These are phyloP conservation scores for Carterocephalus palaemon DNA, from an alignment of 2,888 invertebrate species.

Conservation along the genomic window DNA sequence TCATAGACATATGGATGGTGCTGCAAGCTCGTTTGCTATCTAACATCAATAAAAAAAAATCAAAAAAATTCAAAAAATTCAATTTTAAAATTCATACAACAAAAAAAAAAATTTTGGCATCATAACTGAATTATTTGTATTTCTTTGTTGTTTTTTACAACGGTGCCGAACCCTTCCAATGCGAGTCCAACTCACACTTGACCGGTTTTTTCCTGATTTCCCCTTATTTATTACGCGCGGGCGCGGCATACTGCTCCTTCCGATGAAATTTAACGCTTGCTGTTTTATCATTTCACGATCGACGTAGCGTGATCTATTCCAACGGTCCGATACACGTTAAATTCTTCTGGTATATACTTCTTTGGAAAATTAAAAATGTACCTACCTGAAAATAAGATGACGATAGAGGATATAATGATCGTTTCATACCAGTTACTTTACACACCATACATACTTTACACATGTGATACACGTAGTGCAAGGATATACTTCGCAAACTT, in stretches of 20 bases:
- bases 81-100: constrained; percentile 1
- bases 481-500: no score
- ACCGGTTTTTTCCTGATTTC: constrained; percentile 6
- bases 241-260: constrained; percentile 13
- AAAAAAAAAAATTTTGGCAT: no score
- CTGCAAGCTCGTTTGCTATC: no score
- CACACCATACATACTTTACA: no score
- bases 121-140: no score
- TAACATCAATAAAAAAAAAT: no score
- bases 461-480: no score
- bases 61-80: no score
- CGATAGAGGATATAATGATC: no score
- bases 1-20: no score
- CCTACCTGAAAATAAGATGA: constrained; percentile 3
- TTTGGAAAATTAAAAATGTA: neutral
- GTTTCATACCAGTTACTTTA: no score
- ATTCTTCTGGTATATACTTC: constrained; percentile 13
- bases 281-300: constrained; percentile 26
- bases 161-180: neutral
- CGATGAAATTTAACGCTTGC: constrained; percentile 23
- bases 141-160: no score
- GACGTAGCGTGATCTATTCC: constrained; percentile 19
- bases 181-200: neutral
- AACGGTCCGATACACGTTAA: constrained; percentile 11
- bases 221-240: constrained; percentile 15